Conservation (phyloP, 2,797 vertebrate species). For the Rallus crepitans region DNA sequence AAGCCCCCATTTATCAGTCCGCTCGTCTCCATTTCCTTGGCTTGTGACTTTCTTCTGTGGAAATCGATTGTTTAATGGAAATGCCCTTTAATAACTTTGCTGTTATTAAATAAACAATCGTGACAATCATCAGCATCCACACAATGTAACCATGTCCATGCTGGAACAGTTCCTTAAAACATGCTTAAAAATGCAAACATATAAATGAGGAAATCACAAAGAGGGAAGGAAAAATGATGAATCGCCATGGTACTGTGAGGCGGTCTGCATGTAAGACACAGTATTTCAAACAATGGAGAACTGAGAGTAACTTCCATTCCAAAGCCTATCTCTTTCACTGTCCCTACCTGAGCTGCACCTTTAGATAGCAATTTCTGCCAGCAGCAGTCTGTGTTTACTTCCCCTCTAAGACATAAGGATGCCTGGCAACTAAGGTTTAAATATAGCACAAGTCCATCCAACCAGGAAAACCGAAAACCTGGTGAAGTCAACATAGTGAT, state of each 20-base stretch:
- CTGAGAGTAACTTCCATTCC: not conserved
- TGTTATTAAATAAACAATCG: constrained; percentile 51
- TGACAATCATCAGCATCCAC: constrained; percentile 37
- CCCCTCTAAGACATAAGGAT: not conserved
- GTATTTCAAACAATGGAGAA: not conserved
- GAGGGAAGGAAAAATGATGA: not conserved
- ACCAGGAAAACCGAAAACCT: not conserved
- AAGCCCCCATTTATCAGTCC: not conserved
- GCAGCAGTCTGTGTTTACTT: not conserved
- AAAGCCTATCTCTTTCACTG: not conserved
- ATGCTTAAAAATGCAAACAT: constrained; percentile 71
- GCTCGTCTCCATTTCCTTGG: constrained; percentile 17
- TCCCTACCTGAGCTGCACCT: not conserved
- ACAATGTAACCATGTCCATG: constrained; percentile 63
- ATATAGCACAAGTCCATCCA: not conserved
- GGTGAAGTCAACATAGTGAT: not conserved
- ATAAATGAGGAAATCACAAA: constrained; percentile 16
- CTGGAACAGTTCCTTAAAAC: constrained; percentile 65
- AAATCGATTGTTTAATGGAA: not conserved
- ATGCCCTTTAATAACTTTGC: not conserved
- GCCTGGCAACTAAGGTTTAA: not conserved
- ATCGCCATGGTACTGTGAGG: not conserved
- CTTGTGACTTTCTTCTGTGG: not conserved
- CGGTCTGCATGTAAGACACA: not conserved
- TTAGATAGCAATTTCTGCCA: not conserved